Conservation (phyloP, 2,113 vertebrate species). For the Pycnonotus jocosus region DNA sequence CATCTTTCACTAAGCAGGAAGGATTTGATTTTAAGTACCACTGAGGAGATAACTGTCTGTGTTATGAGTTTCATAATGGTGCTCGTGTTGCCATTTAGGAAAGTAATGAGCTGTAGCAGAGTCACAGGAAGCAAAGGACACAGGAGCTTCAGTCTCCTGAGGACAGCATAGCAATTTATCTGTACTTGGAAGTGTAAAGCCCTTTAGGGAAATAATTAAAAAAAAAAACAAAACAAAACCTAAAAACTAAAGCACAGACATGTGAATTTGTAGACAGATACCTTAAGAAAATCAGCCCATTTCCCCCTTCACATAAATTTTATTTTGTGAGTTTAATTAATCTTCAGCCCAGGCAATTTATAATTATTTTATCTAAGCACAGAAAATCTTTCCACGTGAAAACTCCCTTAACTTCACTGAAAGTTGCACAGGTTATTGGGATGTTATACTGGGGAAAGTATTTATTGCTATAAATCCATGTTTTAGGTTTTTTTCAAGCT, state of each 20-base stretch:
- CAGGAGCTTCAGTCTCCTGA: not conserved
- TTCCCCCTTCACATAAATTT: not conserved
- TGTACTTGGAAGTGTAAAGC: not conserved
- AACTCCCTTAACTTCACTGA: not conserved
- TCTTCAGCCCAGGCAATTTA: not conserved
- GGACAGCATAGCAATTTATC: not conserved
- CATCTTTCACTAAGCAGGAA: not conserved
- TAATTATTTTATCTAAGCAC: not conserved
- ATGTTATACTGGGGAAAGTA: not conserved
- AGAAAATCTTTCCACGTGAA: not conserved
- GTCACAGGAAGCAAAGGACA: not conserved
- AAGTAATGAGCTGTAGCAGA: not conserved
- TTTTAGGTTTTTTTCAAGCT: not conserved
- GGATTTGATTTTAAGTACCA: not conserved
- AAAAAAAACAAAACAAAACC: not conserved
- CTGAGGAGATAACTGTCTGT: not conserved
- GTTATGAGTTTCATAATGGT: not conserved
- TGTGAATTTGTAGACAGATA: not conserved
- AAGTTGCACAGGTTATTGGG: not conserved
- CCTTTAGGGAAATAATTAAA: not conserved
- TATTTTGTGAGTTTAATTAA: not conserved
- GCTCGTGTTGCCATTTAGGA: not conserved
- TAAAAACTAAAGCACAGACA: not conserved
- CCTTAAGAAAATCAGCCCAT: not conserved
- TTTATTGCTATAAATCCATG: not conserved